These are phyloP conservation scores for Oscarella lobularis DNA, from an alignment of 37 sponge, comb jelly and placozoan species.

Conservation along the genomic window DNA sequence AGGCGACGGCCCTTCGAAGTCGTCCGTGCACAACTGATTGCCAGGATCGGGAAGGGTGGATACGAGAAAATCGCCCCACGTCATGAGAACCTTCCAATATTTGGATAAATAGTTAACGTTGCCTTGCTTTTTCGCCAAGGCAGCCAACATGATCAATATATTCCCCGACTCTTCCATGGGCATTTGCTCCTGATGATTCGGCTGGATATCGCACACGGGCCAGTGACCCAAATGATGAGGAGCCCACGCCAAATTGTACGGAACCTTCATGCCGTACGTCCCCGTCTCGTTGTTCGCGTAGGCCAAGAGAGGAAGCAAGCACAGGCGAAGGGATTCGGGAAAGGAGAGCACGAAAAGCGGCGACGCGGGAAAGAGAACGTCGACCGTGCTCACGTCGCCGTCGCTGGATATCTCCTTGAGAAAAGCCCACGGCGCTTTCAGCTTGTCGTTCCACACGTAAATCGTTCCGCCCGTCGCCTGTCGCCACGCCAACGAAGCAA, in stretches of 20 bases:
- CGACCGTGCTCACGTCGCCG: conserved; percentile 69
- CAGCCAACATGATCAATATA: conserved; percentile 33
- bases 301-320: conserved; percentile 41
- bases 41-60: conserved; percentile 45
- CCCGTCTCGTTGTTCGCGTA: conserved; percentile 54
- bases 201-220: conserved; percentile 54
- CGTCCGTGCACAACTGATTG: conserved; percentile 60
- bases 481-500: conserved; percentile 56
- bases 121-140: neutral
- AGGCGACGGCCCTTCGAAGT: conserved; percentile 56
- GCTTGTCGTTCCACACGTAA: conserved; percentile 38
- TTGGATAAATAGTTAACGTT: too few species aligned
- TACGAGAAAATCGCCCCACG: conserved; percentile 31
- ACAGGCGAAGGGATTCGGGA: conserved; percentile 1
- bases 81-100: conserved; percentile 15
- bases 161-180: conserved; percentile 69
- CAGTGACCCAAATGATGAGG: conserved; percentile 71
- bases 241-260: conserved; percentile 49
- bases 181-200: conserved; percentile 58
- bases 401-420: conserved; percentile 75
- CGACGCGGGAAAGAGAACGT: conserved; percentile 63
- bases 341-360: conserved; percentile 25
- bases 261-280: conserved; percentile 32
- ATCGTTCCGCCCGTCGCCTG: conserved; percentile 46
- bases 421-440: conserved; percentile 36